Base-by-base conservation (phyloP, 2,888 invertebrate species). In the Sphecodes monilicornis region DNA sequence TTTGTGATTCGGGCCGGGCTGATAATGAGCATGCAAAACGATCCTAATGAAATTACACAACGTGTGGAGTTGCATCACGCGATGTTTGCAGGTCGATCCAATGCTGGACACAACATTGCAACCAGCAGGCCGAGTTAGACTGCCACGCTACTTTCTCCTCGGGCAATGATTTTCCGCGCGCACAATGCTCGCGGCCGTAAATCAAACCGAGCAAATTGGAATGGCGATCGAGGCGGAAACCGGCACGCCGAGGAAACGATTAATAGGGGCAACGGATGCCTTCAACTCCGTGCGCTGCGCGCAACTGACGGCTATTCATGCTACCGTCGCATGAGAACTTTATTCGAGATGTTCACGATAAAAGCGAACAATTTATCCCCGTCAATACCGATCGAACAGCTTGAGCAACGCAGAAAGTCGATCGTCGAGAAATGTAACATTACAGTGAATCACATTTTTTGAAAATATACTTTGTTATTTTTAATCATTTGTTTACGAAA, bases 41-140 rank as follows among this genome's bases (percentile, higher is more conserved):
- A 69, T 76, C 26, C 60, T 78, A 78, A 76, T 39, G 32, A 74
- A 78, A 70, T 82, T 86, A 72, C 79, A 78, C 85, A 87, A 87
- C 66, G 66, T 5, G 10, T 32, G 29, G 6, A 18, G 77, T 86
- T 87, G 81, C 86, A 69, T 87, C 86, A 86, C 41, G 74, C 76
- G 18, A 74, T 46, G 75, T 76, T 81, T 64, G 78, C 76, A 81
- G 84, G 66, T 70, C 29, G 57, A 32, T 43, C 68, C 79, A 83
- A 41, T 66, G 70, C 70, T 74, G 80, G n/a, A 57, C 32, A 32
- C 32, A 32, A 26, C 26, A 39, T 71, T 77, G 76, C 85, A 76
- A 85, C 66, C 16, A 13, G 57, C 57, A 26, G 13, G n/a, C n/a
- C 57, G 57, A 5, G 13, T 26, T 16, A 57, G 57, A 57, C 57